phyloP scores from a whole-genome alignment of 2,113 vertebrate species.

The Opisthocomus hoazin region DNA sequence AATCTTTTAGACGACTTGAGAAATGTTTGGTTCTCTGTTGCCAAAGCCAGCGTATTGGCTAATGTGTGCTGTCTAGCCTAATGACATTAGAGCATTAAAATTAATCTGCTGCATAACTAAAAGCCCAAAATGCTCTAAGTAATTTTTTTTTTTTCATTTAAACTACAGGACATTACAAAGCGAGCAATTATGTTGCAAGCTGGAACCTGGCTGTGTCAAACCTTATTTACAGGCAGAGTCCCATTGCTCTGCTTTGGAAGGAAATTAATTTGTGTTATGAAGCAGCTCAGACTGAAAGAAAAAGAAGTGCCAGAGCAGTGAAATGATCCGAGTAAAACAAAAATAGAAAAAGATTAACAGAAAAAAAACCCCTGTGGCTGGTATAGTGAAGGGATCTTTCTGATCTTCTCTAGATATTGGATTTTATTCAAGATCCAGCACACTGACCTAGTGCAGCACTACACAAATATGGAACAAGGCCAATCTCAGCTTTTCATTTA shows the following conservation, averaged over 20 bases:
- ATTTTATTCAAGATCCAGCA: neutral
- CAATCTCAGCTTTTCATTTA: neutral
- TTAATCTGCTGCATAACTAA: conserved; percentile 27
- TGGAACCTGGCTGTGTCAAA: neutral
- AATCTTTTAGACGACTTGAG: neutral
- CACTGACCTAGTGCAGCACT: neutral
- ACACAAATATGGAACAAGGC: neutral
- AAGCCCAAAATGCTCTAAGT: neutral
- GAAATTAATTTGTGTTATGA: conserved; percentile 16
- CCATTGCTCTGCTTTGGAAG: neutral
- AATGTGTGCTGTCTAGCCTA: neutral
- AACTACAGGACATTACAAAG: neutral
- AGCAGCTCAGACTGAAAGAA: neutral
- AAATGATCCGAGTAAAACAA: neutral
- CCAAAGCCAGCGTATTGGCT: neutral
- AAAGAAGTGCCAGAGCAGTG: neutral
- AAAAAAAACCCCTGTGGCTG: neutral
- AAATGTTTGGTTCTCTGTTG: neutral
- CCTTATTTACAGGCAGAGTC: neutral
- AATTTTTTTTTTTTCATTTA: neutral
- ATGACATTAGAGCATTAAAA: neutral
- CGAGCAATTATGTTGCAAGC: neutral
- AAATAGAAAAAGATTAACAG: conserved; percentile 1
- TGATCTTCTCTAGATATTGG: neutral
- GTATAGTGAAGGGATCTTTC: neutral